Evolutionary conservation across 2,113 vertebrate species (phyloP).

Genomic region (Notothenia coriiceps): DNA sequence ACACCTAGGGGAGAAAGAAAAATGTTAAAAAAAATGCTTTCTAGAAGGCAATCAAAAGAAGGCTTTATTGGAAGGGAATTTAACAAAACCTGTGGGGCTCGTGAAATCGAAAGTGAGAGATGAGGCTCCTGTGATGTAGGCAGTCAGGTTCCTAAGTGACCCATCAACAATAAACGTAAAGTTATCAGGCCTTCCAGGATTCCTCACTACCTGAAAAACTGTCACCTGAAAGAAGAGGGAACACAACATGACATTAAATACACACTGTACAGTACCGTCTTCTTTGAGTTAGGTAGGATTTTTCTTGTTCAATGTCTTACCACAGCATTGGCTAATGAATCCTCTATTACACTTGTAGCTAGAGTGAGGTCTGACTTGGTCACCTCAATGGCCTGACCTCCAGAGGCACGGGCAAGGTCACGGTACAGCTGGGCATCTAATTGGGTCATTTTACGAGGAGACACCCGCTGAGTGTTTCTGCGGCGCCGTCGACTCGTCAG

Average conservation of each 20-base stretch:
- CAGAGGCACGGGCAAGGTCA: constrained; percentile 74
- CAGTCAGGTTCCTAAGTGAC: constrained; percentile 73
- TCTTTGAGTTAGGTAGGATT: neutral
- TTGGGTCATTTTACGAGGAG: neutral
- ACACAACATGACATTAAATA: neutral
- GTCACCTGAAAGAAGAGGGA: constrained; percentile 70
- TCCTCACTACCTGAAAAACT: constrained; percentile 71
- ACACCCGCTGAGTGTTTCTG: neutral
- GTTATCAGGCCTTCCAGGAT: constrained; percentile 54
- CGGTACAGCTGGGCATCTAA: constrained; percentile 64
- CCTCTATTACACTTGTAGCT: constrained; percentile 71
- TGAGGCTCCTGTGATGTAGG: constrained; percentile 75
- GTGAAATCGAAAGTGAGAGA: constrained; percentile 68
- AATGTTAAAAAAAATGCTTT: neutral
- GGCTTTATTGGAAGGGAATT: neutral
- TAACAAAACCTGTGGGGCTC: constrained; percentile 70
- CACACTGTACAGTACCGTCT: neutral
- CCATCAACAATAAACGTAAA: constrained; percentile 72
- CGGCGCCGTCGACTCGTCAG: constrained; percentile 16
- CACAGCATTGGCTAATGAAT: constrained; percentile 62
- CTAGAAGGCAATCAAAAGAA: neutral
- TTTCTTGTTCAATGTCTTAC: constrained; percentile 41
- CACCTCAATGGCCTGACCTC: constrained; percentile 77
- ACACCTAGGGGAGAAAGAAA: constrained; percentile 51
- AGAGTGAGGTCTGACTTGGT: constrained; percentile 61